Evolutionary conservation across 1,140 invertebrate species (phyloP), one percentile per base, ranked within the genome.

Genomic region (Solen grandis): DNA sequence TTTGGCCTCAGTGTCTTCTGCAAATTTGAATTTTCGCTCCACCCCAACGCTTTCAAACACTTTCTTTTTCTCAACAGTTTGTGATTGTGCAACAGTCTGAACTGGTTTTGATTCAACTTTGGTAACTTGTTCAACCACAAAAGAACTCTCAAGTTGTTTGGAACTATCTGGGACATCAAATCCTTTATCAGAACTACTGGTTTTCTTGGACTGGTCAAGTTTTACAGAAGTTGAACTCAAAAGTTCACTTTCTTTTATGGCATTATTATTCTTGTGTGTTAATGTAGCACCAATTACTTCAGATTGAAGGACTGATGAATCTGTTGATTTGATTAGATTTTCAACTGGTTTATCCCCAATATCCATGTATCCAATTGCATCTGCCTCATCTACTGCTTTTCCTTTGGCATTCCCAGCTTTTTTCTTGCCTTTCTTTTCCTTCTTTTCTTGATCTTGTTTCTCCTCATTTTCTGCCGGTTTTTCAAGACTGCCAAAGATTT

Each of bases 21-120:
- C 63, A 2, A 86, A 66, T 41, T 80, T 74, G 66, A 89, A 90
- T 66, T 82, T 89, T 60, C 88, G 73, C 57, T 87, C 87, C 14
- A 90, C 81, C 60, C 85, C 85, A 69, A 86, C 84, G 8, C 77
- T 77, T 29, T 81, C 77, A 68, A 68, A 78, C 29, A 66, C 35
- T 72, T 27, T 31, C 27, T 72, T 38, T 5, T 29, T 35, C 4
- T 1, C 16, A 38, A 19, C n/a, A 41, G 2, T 52, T 50, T 50
- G 14, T n/a, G 13, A 16, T 41, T 38, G 5, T 13, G n/a, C 22
- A 35, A 25, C 41, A 1, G 14, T 33, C 41, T 77, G 60, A 27
- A 35, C 8, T 29, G n/a, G 22, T 19, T 16, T 36, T 35, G 63
- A 29, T 35, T 5, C 29, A 31, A 33, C 33, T 65, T 65, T 65